phyloP scores from a whole-genome alignment of 1,140 invertebrate species.

The Bombus haemorrhoidalis region DNA sequence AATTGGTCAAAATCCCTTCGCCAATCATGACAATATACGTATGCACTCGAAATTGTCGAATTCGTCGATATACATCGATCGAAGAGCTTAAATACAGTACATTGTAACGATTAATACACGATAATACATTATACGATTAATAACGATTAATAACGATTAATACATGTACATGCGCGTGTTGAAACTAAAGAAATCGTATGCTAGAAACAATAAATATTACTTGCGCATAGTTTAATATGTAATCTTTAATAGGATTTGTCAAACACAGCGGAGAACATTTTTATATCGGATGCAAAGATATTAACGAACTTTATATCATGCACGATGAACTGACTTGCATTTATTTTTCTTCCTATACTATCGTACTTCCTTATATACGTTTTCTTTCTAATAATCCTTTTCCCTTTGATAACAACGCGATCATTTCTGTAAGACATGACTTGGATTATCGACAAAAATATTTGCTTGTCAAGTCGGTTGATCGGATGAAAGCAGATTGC shows the following conservation, averaged over 20 bases:
- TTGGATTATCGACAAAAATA: constrained; percentile 14
- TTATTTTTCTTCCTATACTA: constrained; percentile 24
- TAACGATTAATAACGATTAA: constrained; percentile 76
- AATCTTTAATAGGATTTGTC: constrained; percentile 38
- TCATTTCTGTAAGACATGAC: neutral
- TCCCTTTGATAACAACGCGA: neutral
- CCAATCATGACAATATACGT: constrained; percentile 74
- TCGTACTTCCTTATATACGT: constrained; percentile 17
- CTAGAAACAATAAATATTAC: constrained; percentile 70
- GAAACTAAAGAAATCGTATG: constrained; percentile 68
- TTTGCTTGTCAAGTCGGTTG: constrained; percentile 53
- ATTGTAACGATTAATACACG: constrained; percentile 75
- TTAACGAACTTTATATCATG: constrained; percentile 20
- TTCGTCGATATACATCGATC: constrained; percentile 58
- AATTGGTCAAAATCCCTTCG: constrained; percentile 32
- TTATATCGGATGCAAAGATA: constrained; percentile 24
- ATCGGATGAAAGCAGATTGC: constrained; percentile 52
- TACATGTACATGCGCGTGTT: constrained; percentile 52
- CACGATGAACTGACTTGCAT: constrained; percentile 40
- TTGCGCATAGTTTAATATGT: constrained; percentile 67
- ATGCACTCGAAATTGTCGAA: constrained; percentile 50
- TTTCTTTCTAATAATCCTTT: neutral
- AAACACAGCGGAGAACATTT: constrained; percentile 32
- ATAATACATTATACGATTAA: too few species aligned
- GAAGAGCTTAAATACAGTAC: constrained; percentile 74